phyloP scores from a whole-genome alignment of 1,140 invertebrate genomes.

The Pseudomyrmex cubaensis region DNA sequence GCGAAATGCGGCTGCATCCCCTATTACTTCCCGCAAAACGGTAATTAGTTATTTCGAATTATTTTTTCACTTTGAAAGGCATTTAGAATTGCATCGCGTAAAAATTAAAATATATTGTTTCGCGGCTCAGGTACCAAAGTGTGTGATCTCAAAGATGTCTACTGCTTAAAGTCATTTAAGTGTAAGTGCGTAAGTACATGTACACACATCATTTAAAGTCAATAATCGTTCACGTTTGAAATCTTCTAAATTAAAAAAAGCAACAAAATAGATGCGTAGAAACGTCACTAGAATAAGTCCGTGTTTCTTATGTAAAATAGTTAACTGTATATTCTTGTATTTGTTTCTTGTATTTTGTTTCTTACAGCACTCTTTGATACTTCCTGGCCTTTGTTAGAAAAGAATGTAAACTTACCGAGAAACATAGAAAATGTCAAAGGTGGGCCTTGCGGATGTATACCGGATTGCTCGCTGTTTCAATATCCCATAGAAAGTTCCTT shows the following conservation, averaged over 20 bases:
- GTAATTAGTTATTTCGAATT: constrained; percentile 74
- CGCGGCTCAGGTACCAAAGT: constrained; percentile 69
- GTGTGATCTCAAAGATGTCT: constrained; percentile 85
- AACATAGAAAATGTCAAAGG: background rate
- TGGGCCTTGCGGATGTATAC: constrained; percentile 75
- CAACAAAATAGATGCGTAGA: no score
- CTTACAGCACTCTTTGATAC: constrained; percentile 70
- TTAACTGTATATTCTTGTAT: background rate
- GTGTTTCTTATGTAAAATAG: background rate
- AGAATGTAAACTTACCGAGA: background rate
- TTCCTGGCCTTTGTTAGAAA: constrained; percentile 70
- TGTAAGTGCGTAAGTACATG: constrained; percentile 77
- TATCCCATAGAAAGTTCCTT: constrained; percentile 74
- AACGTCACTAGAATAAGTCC: no score
- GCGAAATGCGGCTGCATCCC: constrained; percentile 87
- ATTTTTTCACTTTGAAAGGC: no score
- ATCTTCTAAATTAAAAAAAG: no score
- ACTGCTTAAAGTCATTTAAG: constrained; percentile 80
- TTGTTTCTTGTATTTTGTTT: background rate
- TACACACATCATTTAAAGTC: background rate
- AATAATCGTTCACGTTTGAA: no score
- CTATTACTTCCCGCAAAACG: constrained; percentile 85
- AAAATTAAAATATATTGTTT: background rate
- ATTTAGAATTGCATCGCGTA: no score
- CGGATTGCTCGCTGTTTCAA: constrained; percentile 74